Evolutionary conservation across 2,113 vertebrate genomes (phyloP).

Genomic region (Pteropus alecto): DNA sequence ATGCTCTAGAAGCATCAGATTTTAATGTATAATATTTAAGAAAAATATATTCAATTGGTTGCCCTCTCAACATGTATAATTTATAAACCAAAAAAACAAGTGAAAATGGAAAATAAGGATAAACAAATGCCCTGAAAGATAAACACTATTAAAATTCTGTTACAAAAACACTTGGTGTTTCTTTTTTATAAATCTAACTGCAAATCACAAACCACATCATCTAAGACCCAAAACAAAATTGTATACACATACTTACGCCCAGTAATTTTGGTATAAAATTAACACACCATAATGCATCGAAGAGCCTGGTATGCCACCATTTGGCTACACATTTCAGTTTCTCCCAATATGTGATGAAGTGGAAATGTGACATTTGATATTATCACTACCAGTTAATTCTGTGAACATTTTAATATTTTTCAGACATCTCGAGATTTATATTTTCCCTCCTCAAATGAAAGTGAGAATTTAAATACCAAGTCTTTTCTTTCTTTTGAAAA

Average conservation of each 20-base stretch:
- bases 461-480: constrained; percentile 79
- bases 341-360: constrained; percentile 51
- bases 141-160: constrained; percentile 27
- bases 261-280: neutral
- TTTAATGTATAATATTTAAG: neutral
- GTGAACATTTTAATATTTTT: constrained; percentile 73
- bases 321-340: constrained; percentile 53
- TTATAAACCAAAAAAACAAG: neutral
- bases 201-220: constrained; percentile 2
- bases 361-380: constrained; percentile 75
- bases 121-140: constrained; percentile 20
- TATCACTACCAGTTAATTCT: constrained; percentile 61
- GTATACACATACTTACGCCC: neutral
- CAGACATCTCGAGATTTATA: constrained; percentile 66
- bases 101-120: neutral
- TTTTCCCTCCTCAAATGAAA: constrained; percentile 60
- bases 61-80: neutral
- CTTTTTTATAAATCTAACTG: constrained; percentile 31
- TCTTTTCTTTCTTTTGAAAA: constrained; percentile 72
- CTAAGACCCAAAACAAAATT: neutral
- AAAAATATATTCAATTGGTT: neutral
- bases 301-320: neutral
- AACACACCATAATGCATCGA: constrained; percentile 17
- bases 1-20: neutral
- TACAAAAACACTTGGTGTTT: constrained; percentile 8